Conservation (phyloP, 2,113 vertebrate species). For the Burhinus bistriatus region DNA sequence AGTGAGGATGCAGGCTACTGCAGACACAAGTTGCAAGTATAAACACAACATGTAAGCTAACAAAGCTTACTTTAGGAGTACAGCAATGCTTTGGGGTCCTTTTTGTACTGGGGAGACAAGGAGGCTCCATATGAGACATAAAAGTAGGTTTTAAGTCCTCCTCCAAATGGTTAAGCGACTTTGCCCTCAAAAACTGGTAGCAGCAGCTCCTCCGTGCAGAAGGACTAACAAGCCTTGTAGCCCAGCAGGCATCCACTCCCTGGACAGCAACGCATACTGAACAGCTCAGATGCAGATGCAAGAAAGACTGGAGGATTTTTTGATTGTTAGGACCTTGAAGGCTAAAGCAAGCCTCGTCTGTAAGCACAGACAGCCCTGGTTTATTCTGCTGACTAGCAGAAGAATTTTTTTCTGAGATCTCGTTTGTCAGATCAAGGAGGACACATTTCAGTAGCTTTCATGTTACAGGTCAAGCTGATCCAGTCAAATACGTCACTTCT, state of each 20-base stretch:
- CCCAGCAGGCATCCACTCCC: neutral
- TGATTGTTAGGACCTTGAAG: neutral
- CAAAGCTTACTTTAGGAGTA: neutral
- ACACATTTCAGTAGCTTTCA: neutral
- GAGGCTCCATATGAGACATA: neutral
- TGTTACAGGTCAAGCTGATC: neutral
- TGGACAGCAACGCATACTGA: neutral
- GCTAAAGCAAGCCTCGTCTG: neutral
- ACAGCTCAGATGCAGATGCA: neutral
- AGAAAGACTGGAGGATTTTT: neutral
- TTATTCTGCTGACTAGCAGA: neutral
- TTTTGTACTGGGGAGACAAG: neutral
- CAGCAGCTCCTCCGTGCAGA: constrained; percentile 2
- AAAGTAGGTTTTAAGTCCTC: neutral
- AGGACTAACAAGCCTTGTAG: neutral
- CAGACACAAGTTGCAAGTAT: neutral
- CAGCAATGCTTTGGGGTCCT: neutral
- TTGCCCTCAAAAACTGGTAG: neutral
- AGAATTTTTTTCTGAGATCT: neutral
- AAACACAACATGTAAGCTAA: neutral
- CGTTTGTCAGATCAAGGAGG: neutral
- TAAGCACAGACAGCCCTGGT: neutral
- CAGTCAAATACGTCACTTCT: neutral
- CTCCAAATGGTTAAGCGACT: neutral
- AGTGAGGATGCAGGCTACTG: neutral